Evolutionary conservation across 2,888 invertebrate genomes (phyloP), one percentile per base, ranked within the genome.

Genomic region (Drosophila stalkeri): DNA sequence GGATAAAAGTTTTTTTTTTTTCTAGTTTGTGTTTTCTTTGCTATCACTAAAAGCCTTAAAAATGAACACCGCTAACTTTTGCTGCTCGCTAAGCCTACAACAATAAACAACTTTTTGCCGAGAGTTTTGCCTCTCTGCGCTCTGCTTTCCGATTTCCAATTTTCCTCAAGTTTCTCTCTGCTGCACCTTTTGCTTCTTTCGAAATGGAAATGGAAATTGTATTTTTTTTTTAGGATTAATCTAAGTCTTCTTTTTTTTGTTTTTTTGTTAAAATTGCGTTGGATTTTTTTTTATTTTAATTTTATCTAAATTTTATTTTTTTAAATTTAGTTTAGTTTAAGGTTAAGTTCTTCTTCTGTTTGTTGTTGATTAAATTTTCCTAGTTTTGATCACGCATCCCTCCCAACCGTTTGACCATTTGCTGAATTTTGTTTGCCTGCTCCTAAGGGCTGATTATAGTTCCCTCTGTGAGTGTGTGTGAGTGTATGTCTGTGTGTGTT

Each of bases 301-400:
- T 54, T 70, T 81, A 86, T 65, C 81, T 83, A 82, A 86, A 75
- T 82, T 77, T 69, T 31, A 5, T 27, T 27, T 14, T 64, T 61
- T 56, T 54, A 6, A 20, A 12, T 67, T 33, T 18, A 56, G 43
- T 66, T 75, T 78, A 47, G 64, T 69, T 62, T 62, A 67, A 52
- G 46, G 43, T 77, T 72, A 67, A 71, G 68, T 76, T 83, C 60
- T 65, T 49, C 37, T 60, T 73, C 23, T 54, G 27, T 70, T 46
- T 75, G 69, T 51, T 60, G 9, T 70, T 69, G 56, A 44, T 27
- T 57, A 49, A 31, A 60, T 65, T 47, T 68, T 76, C 76, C 80
- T 62, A 68, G 63, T 74, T 90, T 87, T 84, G 83, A 90, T 92
- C 92, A 92, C 92, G 92, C 92, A 92, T 93, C 91, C 92, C 93